Evolutionary conservation across 1,140 invertebrate genomes (phyloP).

Genomic region (Idris sp.): DNA sequence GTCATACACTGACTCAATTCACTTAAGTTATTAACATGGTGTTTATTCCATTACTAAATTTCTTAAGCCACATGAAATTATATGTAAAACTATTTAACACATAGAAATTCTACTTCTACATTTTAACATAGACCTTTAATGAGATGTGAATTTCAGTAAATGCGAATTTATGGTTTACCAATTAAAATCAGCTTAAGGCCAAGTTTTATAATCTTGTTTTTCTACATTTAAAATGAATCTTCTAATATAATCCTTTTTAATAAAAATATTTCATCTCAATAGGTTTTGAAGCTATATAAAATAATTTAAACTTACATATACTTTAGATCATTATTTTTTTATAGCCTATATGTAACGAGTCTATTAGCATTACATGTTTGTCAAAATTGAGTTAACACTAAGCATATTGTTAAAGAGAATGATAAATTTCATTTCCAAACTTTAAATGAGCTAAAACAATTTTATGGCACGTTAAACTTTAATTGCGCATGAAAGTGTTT

Average conservation of each 20-base stretch:
- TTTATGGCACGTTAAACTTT: background rate
- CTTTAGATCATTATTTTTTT: no score
- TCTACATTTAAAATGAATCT: no score
- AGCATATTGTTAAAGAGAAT: constrained; percentile 5
- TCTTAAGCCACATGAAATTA: constrained; percentile 2
- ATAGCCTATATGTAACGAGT: no score
- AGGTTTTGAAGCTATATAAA: no score
- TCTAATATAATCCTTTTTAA: no score
- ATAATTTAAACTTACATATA: no score
- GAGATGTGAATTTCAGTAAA: no score
- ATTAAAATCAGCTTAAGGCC: no score
- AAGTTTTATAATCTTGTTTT: no score
- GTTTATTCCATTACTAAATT: constrained; percentile 6
- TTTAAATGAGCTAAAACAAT: constrained; percentile 15
- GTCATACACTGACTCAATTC: constrained; percentile 9
- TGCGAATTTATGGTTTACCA: no score
- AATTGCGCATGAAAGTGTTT: constrained; percentile 5
- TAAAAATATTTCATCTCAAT: no score
- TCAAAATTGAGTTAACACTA: constrained; percentile 7
- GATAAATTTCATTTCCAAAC: constrained; percentile 15
- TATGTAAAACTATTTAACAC: constrained; percentile 2
- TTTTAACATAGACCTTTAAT: no score
- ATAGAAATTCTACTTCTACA: background rate
- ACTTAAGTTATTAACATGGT: constrained; percentile 7
- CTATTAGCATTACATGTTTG: background rate